Percentiles rank a stretch among this genome's conserved stretches.
These are phyloP conservation scores for Tipula confusa DNA, from an alignment of 2,888 invertebrate species.

Conservation along the genomic window DNA sequence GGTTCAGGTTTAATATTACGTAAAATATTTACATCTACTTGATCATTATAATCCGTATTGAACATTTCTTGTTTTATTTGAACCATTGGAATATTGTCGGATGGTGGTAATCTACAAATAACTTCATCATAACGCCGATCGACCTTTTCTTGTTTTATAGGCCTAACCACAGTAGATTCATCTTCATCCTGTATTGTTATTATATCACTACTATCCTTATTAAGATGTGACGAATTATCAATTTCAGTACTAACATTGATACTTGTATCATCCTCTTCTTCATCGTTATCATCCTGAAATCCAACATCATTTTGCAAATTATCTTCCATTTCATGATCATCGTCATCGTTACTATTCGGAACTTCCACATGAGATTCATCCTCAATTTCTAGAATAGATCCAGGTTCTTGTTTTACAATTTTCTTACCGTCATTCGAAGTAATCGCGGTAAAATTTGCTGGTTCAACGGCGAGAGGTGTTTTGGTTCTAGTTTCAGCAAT, in stretches of 20 bases:
- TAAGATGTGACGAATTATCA: background rate
- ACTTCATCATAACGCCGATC: background rate
- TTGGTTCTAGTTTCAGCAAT: background rate
- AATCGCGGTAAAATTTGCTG: background rate
- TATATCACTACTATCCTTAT: background rate
- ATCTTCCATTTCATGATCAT: background rate
- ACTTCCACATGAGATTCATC: background rate
- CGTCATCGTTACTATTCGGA: background rate
- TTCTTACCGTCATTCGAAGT: background rate
- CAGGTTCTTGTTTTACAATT: conserved; percentile 32
- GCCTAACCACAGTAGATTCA: background rate
- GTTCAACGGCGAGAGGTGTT: background rate
- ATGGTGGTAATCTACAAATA: background rate
- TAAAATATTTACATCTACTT: conserved; percentile 34
- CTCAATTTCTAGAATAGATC: background rate
- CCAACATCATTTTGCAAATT: background rate
- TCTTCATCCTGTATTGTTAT: background rate
- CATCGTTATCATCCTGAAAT: background rate
- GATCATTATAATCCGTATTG: conserved; percentile 35
- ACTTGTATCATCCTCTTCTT: background rate
- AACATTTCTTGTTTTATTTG: conserved; percentile 38
- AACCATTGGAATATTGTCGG: conserved; percentile 21
- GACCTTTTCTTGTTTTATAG: conserved; percentile 1
- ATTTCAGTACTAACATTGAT: background rate
- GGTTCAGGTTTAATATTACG: conserved; percentile 41